A percentile compares a stretch with the other conserved stretches of the same genome.
Conservation (phyloP, 2,888 invertebrate genomes). For the Aquatica leii region DNA sequence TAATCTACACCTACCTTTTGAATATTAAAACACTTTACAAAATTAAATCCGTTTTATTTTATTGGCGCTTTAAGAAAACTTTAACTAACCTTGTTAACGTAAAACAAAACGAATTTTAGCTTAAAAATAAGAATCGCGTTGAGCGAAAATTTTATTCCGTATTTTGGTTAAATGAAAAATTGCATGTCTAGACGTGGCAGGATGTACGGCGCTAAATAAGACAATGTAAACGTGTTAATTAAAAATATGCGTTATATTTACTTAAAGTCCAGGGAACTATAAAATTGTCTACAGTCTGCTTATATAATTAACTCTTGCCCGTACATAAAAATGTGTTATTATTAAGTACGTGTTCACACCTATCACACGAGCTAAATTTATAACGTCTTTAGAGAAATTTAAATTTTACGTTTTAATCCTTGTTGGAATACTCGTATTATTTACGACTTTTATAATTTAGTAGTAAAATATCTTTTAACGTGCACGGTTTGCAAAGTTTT, state of each 20-base stretch:
- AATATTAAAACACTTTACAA: constrained; percentile 3
- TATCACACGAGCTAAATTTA: constrained; percentile 32
- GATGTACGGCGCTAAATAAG: constrained; percentile 40
- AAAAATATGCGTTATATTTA: constrained; percentile 44
- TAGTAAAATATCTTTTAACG: constrained; percentile 6
- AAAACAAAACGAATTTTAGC: too few species aligned
- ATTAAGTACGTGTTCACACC: constrained; percentile 36
- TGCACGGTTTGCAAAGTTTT: not conserved
- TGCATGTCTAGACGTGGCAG: constrained; percentile 40
- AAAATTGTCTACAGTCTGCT: constrained; percentile 35
- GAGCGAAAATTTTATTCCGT: too few species aligned
- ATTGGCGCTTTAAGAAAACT: not conserved
- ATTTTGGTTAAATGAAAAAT: not conserved
- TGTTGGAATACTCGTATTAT: constrained; percentile 8
- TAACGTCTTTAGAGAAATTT: constrained; percentile 34
- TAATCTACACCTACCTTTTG: not conserved
- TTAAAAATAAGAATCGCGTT: too few species aligned
- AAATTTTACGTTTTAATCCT: constrained; percentile 17
- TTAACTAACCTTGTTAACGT: not conserved
- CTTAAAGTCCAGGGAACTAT: constrained; percentile 36
- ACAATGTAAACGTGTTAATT: constrained; percentile 48
- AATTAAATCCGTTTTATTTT: not conserved
- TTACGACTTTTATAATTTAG: constrained; percentile 10
- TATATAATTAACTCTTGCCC: constrained; percentile 37
- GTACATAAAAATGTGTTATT: constrained; percentile 39